Percentiles rank a stretch among this genome's conserved stretches.
These are phyloP conservation scores for Oryzias melastigma DNA, from an alignment of 2,113 vertebrate species.

Conservation along the genomic window DNA sequence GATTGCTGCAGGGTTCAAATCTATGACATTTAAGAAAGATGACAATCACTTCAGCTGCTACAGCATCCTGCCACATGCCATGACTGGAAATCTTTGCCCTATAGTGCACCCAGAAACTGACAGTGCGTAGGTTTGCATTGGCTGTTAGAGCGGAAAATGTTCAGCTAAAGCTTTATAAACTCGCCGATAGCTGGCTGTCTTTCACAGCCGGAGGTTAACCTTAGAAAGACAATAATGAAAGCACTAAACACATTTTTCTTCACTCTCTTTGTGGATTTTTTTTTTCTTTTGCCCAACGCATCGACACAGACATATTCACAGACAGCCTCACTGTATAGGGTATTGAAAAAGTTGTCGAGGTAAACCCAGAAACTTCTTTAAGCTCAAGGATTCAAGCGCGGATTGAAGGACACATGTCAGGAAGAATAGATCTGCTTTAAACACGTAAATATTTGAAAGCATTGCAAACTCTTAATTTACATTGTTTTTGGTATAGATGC, in stretches of 20 bases:
- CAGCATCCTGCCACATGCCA: slow-evolving; percentile 17
- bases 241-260: slow-evolving; percentile 1
- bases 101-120: slow-evolving; percentile 10
- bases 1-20: slow-evolving; percentile 19
- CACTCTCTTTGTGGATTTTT: slow-evolving; percentile 4
- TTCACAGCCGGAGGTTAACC: slow-evolving; percentile 44
- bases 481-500: slow-evolving; percentile 32
- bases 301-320: neutral
- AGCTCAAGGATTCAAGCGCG: slow-evolving; percentile 1
- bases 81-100: slow-evolving; percentile 26
- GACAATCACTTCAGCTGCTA: slow-evolving; percentile 11
- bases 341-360: neutral
- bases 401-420: slow-evolving; percentile 1
- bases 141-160: slow-evolving; percentile 21
- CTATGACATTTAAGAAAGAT: slow-evolving; percentile 30
- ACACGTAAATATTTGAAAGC: neutral
- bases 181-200: slow-evolving; percentile 37
- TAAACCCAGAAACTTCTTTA: neutral
- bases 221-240: slow-evolving; percentile 35
- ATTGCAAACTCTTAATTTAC: slow-evolving; percentile 39
- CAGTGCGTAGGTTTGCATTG: slow-evolving; percentile 22
- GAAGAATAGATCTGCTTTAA: neutral
- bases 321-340: neutral
- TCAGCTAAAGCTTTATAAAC: slow-evolving; percentile 13
- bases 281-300: slow-evolving; percentile 6